phyloP scores from a whole-genome alignment of 2,888 invertebrate species.

The Mayetiola destructor region DNA sequence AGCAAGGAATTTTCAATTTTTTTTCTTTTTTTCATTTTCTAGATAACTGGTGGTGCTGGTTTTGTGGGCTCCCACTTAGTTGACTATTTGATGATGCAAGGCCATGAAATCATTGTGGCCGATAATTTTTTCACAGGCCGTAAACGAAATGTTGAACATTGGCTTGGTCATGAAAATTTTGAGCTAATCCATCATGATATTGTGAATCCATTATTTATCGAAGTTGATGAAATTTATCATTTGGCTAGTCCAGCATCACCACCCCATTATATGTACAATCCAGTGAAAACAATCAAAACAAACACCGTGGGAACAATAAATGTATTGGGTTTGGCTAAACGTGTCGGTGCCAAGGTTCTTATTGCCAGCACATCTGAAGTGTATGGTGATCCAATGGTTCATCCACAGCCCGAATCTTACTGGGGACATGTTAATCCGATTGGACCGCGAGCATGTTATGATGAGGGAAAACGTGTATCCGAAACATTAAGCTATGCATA shows the following conservation, averaged over 20 bases:
- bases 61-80: constrained; percentile 99
- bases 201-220: constrained; percentile 91
- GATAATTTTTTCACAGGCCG: constrained; percentile 98
- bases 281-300: constrained; percentile 98
- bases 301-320: constrained; percentile 94
- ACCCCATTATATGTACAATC: constrained; percentile 99
- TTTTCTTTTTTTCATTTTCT: constrained; percentile 22
- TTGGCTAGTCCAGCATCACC: constrained; percentile 98
- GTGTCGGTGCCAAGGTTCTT: constrained; percentile 81
- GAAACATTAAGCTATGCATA: constrained; percentile 93
- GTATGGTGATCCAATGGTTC: constrained; percentile 96
- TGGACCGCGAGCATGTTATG: constrained; percentile 91
- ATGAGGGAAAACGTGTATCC: constrained; percentile 97
- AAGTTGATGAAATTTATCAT: constrained; percentile 97
- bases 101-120: constrained; percentile 91
- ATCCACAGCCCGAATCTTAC: constrained; percentile 94
- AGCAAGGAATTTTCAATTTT: not conserved
- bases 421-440: constrained; percentile 99
- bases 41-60: constrained; percentile 92
- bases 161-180: constrained; percentile 98
- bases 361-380: constrained; percentile 98
- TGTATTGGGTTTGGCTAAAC: constrained; percentile 79
- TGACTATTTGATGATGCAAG: constrained; percentile 85
- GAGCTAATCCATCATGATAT: constrained; percentile 98
- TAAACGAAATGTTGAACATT: constrained; percentile 93